Conservation (phyloP, 2,113 vertebrate species). For the Onychostruthus taczanowskii region DNA sequence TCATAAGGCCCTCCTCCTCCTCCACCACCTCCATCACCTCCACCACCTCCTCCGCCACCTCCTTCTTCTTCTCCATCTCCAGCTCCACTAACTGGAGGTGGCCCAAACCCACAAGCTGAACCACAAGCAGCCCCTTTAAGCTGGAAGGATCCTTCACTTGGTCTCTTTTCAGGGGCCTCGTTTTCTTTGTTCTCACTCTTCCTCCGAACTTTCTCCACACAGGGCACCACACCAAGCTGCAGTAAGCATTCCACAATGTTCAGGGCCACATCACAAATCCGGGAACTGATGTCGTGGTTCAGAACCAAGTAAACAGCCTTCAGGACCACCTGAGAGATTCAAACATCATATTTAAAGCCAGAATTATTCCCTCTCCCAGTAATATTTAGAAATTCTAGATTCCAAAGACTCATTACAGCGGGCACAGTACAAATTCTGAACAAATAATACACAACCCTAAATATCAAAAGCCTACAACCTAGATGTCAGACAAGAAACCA, state of each 20-base stretch:
- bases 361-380: background rate
- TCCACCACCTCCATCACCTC: slow-evolving; percentile 69
- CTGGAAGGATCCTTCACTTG: slow-evolving; percentile 82
- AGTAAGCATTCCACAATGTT: slow-evolving; percentile 96
- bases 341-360: background rate
- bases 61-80: slow-evolving; percentile 76
- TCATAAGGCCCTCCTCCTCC: slow-evolving; percentile 82
- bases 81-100: slow-evolving; percentile 58
- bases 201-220: slow-evolving; percentile 82
- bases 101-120: slow-evolving; percentile 71
- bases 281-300: slow-evolving; percentile 95
- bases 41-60: slow-evolving; percentile 71
- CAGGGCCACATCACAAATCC: slow-evolving; percentile 93
- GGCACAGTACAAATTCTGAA: background rate
- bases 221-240: slow-evolving; percentile 93
- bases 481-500: background rate
- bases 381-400: background rate
- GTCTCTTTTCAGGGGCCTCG: slow-evolving; percentile 76
- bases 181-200: slow-evolving; percentile 93
- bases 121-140: slow-evolving; percentile 74
- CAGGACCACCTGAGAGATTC: slow-evolving; percentile 82
- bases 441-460: background rate
- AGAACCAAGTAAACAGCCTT: slow-evolving; percentile 94
- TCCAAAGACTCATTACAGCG: background rate
- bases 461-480: background rate